These are phyloP conservation scores for Syncerus caffer DNA, from an alignment of 2,797 vertebrate genomes.

Conservation along the genomic window DNA sequence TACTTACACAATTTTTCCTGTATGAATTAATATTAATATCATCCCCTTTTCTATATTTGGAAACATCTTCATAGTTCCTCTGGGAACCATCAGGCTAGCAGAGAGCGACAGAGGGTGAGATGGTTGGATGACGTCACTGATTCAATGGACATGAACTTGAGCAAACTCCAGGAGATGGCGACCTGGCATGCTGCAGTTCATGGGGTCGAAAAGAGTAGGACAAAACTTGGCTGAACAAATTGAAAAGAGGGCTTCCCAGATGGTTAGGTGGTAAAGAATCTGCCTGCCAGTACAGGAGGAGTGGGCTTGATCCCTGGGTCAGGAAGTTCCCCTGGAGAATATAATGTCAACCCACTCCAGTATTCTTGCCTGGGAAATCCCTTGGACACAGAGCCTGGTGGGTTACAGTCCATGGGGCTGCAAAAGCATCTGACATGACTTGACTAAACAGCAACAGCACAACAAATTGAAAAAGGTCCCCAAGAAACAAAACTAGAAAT, in stretches of 20 bases:
- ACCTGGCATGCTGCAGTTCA: not conserved
- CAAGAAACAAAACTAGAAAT: conserved; percentile 23
- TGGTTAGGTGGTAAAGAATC: not conserved
- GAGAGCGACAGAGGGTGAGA: not conserved
- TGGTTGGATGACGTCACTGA: not conserved
- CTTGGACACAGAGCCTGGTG: not conserved
- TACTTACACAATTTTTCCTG: not conserved
- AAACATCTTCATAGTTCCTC: conserved; percentile 1
- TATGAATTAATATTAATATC: not conserved
- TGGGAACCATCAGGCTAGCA: not conserved
- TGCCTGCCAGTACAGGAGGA: not conserved
- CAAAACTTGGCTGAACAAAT: not conserved
- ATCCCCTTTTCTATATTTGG: not conserved
- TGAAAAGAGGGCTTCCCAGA: not conserved
- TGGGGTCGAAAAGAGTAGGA: not conserved
- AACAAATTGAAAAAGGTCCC: not conserved
- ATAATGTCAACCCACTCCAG: not conserved
- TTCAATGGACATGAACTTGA: not conserved
- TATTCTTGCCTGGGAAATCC: not conserved
- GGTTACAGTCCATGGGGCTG: rapidly evolving
- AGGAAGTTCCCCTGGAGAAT: not conserved
- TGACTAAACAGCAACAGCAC: not conserved
- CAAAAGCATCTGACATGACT: not conserved
- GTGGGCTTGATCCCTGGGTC: not conserved
- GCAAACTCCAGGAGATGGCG: not conserved